Evolutionary conservation across 2,888 invertebrate genomes (phyloP), one percentile per base, ranked within the genome.

Genomic region (Dynastes grantii): DNA sequence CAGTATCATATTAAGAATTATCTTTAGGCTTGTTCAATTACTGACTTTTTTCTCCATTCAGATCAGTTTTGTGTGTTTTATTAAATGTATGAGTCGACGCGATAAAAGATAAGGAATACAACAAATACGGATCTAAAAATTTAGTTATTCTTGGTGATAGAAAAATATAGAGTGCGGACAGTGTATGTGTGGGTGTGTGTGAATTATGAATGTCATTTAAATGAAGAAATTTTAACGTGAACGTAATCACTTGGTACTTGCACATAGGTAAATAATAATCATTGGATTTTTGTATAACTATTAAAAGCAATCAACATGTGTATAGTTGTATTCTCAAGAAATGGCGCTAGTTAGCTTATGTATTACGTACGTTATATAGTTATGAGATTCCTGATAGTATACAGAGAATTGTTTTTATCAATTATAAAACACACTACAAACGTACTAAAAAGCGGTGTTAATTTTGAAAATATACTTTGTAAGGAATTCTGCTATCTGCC

Each of bases 31-130:
- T 45, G 45, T 45, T 45, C 45, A 8, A 45, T 45, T 45, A 45
- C 45, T 11, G 45, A 11, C 45, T 45, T 45, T 45, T 55, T 22
- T 22, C 55, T 55, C 55, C 55, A 45, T 45, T 45, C 45, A 45
- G 45, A 45, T 45, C 45, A 8, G 45, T 45, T 45, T 45, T 11
- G 45, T 45, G 45, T 45, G 45, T 45, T 45, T 45, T 11, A 45
- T 45, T 45, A 45, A 45, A 45, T 45, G 45, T 45, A 45, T 11
- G 68, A 51, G 51, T 8, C 51, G 27, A 29, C 22, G 27, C 67
- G 68, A 68, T 68, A 68, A 68, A 13, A 49, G 68, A 68, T 68
- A 68, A 68, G 53, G 27, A 67, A 68, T 68, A 68, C 11, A 51
- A 68, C 9, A 68, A 68, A 51, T 68, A 68, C 49, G 27, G 68